These are phyloP conservation scores for Penaeus indicus DNA, from an alignment of 1,140 invertebrate genomes.

Conservation along the genomic window DNA sequence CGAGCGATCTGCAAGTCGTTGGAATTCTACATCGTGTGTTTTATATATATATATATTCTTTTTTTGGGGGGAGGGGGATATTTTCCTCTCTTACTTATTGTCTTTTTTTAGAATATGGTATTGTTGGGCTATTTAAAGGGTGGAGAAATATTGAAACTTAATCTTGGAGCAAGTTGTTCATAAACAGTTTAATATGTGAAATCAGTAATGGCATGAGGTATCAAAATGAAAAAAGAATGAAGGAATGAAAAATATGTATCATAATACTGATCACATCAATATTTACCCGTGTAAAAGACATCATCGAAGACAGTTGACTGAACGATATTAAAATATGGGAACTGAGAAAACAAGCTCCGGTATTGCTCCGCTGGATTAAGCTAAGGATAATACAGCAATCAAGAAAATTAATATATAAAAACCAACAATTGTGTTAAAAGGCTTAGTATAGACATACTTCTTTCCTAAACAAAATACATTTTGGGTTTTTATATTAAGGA, in stretches of 20 bases:
- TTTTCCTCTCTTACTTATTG: not conserved
- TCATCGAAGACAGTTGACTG: slow-evolving; percentile 81
- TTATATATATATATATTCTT: no score
- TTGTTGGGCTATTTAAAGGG: not conserved
- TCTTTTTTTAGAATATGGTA: not conserved
- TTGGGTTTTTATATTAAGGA: no score
- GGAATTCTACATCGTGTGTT: no score
- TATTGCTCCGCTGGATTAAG: slow-evolving; percentile 71
- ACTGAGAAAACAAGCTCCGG: slow-evolving; percentile 74
- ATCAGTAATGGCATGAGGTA: not conserved
- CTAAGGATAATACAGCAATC: slow-evolving; percentile 16
- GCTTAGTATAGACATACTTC: no score
- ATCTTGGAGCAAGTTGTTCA: not conserved
- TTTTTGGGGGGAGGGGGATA: not conserved
- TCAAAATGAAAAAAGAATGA: not conserved
- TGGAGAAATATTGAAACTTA: not conserved
- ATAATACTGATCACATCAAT: slow-evolving; percentile 67
- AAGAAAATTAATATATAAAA: not conserved
- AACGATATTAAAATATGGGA: slow-evolving; percentile 80
- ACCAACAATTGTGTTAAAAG: not conserved
- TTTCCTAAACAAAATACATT: no score
- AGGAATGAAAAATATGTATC: not conserved
- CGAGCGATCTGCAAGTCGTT: slow-evolving; percentile 75
- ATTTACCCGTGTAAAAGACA: slow-evolving; percentile 77
- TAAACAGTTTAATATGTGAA: not conserved